Evolutionary conservation across 2,888 invertebrate genomes (phyloP), one percentile per base, ranked within the genome.

Genomic region (Meghimatium bilineatum): DNA sequence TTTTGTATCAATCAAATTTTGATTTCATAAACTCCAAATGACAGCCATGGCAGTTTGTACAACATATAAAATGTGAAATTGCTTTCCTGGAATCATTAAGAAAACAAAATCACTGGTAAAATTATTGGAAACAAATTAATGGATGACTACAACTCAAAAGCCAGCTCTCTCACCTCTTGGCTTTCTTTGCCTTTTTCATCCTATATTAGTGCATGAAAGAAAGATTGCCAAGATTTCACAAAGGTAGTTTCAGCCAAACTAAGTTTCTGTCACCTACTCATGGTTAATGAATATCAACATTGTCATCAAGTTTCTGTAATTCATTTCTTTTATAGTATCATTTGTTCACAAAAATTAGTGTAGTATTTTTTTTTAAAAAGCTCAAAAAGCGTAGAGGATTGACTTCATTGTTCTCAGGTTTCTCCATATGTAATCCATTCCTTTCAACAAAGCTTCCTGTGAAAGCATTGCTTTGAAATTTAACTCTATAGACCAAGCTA

Each of bases 111-210:
- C 74, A 74, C 74, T 20, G 20, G 29, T 74, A 74, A 74, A n/a
- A 74, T 66, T 66, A 49, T 32, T 67, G 38, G 67, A 79, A 79
- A 79, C 29, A 79, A 44, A 44, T 66, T 38, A 69, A 52, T 44
- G n/a, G 38, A 78, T 29, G 29, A 67, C 78, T 78, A 78, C 66
- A 78, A 78, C 44, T 66, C 44, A 78, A 78, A 75, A 67, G 63
- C 77, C 76, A 75, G 63, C n/a, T 29, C 3, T 76, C 82, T 82
- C 82, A 82, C 82, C 82, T 82, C 77, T 82, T 82, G 29, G 67
- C 52, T 69, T 77, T 82, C 77, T 82, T 82, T 66, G 75, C 60
- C 71, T 82, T 82, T 67, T 82, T 66, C 69, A 75, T 82, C 77
- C 82, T 82, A 77, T 56, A 82, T 71, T 60, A 38, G 74, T 29